Conservation (phyloP, 2,797 vertebrate genomes). For the Scleropages formosus region DNA sequence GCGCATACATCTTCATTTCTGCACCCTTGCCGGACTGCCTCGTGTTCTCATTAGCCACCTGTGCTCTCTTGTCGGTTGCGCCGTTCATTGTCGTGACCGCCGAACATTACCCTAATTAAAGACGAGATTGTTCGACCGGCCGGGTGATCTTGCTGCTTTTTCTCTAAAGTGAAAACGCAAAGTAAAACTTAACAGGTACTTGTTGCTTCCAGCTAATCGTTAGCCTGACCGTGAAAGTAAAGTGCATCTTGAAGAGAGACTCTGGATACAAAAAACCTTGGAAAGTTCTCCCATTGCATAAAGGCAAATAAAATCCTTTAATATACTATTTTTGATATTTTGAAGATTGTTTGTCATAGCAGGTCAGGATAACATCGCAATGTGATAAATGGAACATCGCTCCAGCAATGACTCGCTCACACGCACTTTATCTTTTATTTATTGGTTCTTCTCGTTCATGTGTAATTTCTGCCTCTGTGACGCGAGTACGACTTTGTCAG, state of each 20-base stretch:
- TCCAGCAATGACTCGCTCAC: not conserved
- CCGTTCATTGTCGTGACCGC: not conserved
- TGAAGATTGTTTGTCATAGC: not conserved
- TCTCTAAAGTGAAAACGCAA: not conserved
- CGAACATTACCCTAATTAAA: slow-evolving; percentile 10
- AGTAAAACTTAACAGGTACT: too few relatives aligned
- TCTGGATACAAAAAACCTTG: too few relatives aligned
- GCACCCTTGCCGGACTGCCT: slow-evolving; percentile 39
- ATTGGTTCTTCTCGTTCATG: not conserved
- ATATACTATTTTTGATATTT: too few relatives aligned
- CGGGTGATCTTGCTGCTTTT: not conserved
- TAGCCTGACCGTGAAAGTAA: too few relatives aligned
- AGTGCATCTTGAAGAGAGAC: too few relatives aligned
- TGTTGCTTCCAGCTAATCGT: too few relatives aligned
- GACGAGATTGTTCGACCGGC: not conserved
- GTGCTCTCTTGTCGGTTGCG: slow-evolving; percentile 38
- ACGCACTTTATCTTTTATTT: slow-evolving; percentile 5
- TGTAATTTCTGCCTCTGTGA: not conserved
- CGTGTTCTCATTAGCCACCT: slow-evolving; percentile 44
- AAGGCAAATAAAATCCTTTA: not conserved
- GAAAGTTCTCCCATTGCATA: not conserved
- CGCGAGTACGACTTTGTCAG: not conserved
- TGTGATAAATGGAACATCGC: not conserved
- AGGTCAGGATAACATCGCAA: not conserved
- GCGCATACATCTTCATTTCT: slow-evolving; percentile 43